Conservation (phyloP, 2,113 vertebrate genomes). For the Bubo scandiacus region DNA sequence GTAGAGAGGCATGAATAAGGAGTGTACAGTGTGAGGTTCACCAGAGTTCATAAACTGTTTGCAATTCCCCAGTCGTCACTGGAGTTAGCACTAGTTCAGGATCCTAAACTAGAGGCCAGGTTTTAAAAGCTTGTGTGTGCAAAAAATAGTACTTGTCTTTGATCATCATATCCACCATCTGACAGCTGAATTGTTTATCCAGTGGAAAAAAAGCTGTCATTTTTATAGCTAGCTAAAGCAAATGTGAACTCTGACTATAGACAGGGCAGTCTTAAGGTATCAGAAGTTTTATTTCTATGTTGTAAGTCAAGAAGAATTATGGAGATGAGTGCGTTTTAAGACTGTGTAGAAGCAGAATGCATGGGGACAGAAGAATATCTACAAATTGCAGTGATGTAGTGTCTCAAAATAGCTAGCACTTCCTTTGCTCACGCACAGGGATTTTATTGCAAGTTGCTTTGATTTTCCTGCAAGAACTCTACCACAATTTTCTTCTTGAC, state of each 20-base stretch:
- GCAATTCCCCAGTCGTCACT: neutral
- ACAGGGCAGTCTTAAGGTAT: neutral
- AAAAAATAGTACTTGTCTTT: neutral
- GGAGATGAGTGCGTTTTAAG: neutral
- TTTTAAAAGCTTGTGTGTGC: neutral
- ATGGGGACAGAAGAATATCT: neutral
- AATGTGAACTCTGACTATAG: neutral
- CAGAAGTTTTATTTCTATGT: neutral
- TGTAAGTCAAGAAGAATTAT: neutral
- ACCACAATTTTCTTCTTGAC: neutral
- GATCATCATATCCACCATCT: neutral
- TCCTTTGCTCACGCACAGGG: neutral
- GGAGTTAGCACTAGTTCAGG: neutral
- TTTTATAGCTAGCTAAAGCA: neutral
- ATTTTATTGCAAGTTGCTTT: neutral
- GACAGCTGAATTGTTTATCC: neutral
- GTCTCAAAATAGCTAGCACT: neutral
- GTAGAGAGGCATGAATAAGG: neutral
- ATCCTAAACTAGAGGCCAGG: neutral
- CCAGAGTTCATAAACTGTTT: neutral
- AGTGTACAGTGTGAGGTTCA: neutral
- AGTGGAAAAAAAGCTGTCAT: neutral
- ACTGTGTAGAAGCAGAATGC: neutral
- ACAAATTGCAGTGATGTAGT: neutral
- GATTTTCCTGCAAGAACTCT: neutral